Percentiles rank a stretch among this genome's conserved stretches.
phyloP scores from a whole-genome alignment of 2,113 vertebrate species.

The Sturnus vulgaris region DNA sequence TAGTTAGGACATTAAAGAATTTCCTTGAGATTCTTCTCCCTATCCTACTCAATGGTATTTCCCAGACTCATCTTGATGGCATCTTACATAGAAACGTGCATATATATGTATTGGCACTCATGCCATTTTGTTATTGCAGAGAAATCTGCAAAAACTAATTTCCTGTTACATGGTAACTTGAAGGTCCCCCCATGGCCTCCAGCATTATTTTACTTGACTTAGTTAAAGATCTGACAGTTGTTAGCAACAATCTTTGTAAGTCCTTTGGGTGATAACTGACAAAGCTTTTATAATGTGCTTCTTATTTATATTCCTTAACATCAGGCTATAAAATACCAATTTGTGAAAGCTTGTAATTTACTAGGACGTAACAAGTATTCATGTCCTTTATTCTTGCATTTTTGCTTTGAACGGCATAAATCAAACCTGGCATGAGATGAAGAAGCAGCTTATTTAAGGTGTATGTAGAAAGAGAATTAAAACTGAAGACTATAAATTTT shows the following conservation, averaged over 20 bases:
- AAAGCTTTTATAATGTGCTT: not conserved
- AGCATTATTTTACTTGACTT: not conserved
- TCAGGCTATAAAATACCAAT: not conserved
- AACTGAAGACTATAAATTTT: not conserved
- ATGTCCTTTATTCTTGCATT: not conserved
- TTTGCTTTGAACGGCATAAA: not conserved
- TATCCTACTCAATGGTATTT: not conserved
- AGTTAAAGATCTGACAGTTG: not conserved
- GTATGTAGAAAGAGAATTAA: not conserved
- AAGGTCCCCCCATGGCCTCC: not conserved
- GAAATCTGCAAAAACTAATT: not conserved
- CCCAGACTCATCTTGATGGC: not conserved
- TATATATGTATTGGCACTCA: not conserved
- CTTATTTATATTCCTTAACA: slow-evolving; percentile 16
- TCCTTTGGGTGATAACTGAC: not conserved
- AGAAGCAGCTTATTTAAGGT: not conserved
- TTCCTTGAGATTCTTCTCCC: not conserved
- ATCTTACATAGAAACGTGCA: not conserved
- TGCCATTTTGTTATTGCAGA: not conserved
- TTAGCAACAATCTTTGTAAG: not conserved
- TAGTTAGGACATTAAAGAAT: not conserved
- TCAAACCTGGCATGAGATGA: not conserved
- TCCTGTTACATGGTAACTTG: not conserved
- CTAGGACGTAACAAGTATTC: not conserved
- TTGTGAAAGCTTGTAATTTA: slow-evolving; percentile 38